A percentile compares a stretch with the other conserved stretches of the same genome.
These are phyloP conservation scores for Lasiurus cinereus DNA, from an alignment of 2,113 vertebrate genomes.

Conservation along the genomic window DNA sequence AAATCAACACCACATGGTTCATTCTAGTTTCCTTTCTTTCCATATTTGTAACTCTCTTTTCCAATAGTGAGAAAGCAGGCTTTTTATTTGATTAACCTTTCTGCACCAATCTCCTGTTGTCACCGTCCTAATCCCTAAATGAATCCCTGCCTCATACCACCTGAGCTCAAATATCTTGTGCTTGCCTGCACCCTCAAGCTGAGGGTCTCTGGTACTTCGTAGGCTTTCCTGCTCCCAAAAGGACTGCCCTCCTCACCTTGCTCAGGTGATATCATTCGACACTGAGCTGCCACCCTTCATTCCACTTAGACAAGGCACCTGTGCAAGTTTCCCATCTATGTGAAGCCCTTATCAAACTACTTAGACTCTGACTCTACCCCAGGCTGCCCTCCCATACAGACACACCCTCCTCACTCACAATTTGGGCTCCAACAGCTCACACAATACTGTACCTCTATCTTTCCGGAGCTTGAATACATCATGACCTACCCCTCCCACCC, in stretches of 20 bases:
- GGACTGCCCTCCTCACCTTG: background rate
- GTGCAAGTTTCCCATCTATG: background rate
- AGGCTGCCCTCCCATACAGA: background rate
- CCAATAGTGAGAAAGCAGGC: background rate
- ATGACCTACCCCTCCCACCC: background rate
- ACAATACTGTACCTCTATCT: background rate
- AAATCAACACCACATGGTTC: background rate
- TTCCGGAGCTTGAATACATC: background rate
- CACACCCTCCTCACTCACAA: background rate
- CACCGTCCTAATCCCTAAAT: background rate
- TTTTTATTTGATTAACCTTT: background rate
- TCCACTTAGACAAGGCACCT: background rate
- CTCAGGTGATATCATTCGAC: background rate
- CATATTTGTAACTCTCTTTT: background rate
- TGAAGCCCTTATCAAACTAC: background rate
- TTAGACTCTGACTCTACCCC: background rate
- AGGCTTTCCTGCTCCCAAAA: background rate
- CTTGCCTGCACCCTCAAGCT: background rate
- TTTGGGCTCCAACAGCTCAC: background rate
- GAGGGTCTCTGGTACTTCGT: background rate
- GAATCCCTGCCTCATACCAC: background rate
- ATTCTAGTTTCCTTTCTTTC: background rate
- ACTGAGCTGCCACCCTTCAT: background rate
- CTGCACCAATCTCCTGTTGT: background rate
- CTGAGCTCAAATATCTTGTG: background rate